Conservation (phyloP, 2,113 vertebrate genomes). For the Cyanistes caeruleus region DNA sequence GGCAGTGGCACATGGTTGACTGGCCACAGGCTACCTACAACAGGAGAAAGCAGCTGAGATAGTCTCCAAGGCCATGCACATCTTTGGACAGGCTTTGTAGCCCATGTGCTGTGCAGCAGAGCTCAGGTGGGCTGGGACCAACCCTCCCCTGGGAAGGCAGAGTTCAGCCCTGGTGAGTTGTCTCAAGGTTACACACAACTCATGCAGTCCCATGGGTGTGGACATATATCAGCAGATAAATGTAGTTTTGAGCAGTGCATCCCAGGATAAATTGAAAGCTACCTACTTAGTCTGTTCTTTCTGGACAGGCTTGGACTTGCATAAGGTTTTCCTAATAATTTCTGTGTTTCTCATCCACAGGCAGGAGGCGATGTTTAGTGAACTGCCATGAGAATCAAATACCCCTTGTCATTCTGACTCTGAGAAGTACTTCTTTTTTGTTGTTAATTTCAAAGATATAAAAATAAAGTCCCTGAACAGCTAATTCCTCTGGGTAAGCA, state of each 20-base stretch:
- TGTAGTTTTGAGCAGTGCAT: background rate
- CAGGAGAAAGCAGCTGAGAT: background rate
- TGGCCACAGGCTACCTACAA: fast-evolving
- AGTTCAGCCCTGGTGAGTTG: background rate
- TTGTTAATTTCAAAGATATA: background rate
- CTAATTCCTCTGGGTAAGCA: background rate
- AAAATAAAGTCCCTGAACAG: background rate
- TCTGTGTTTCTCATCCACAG: background rate
- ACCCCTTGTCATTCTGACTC: background rate
- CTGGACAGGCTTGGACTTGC: background rate
- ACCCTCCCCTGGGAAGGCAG: background rate
- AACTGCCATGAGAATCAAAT: background rate
- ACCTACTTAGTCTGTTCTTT: background rate
- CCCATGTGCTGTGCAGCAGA: background rate
- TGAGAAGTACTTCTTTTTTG: background rate
- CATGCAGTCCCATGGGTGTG: fast-evolving
- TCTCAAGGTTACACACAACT: background rate
- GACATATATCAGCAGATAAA: background rate
- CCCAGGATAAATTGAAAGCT: background rate
- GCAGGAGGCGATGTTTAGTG: background rate
- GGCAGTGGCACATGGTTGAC: background rate
- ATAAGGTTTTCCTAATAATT: background rate
- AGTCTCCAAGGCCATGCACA: background rate
- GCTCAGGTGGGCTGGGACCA: background rate
- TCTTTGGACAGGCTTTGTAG: background rate